Evolutionary conservation across 2,113 vertebrate species (phyloP).

Genomic region (Coreoperca whiteheadi): DNA sequence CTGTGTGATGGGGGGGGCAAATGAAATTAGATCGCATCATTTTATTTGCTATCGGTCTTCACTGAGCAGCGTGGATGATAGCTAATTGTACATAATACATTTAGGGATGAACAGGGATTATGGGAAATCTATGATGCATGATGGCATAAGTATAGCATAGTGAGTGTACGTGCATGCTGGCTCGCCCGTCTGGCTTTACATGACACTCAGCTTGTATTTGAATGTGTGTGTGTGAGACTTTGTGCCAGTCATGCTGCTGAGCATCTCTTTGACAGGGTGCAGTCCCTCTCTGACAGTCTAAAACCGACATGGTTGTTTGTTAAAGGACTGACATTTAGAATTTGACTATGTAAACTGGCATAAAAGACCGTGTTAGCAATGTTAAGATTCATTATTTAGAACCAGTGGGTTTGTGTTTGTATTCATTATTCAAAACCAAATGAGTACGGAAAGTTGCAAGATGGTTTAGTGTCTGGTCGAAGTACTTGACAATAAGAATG

Average conservation of each 20-base stretch:
- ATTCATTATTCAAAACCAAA: conserved; percentile 51
- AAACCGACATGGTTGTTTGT: conserved; percentile 13
- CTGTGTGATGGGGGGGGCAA: conserved; percentile 17
- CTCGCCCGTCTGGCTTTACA: conserved; percentile 9
- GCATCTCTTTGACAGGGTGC: conserved; percentile 10
- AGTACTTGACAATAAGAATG: background rate
- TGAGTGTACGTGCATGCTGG: conserved; percentile 29
- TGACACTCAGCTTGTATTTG: conserved; percentile 20
- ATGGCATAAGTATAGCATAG: conserved; percentile 49
- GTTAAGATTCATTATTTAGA: conserved; percentile 59
- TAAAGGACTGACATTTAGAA: conserved; percentile 22
- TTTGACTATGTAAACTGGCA: conserved; percentile 45
- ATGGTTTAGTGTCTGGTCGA: conserved; percentile 1
- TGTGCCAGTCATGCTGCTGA: conserved; percentile 23
- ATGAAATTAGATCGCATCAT: conserved; percentile 63
- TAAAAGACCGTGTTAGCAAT: conserved; percentile 39
- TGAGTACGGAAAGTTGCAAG: conserved; percentile 1
- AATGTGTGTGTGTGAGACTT: background rate
- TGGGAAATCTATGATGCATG: conserved; percentile 60
- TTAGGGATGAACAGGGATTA: conserved; percentile 49
- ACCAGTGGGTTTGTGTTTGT: background rate
- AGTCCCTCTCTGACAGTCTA: conserved; percentile 11
- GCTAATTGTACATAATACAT: conserved; percentile 70
- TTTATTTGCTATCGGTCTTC: conserved; percentile 58
- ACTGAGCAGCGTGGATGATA: conserved; percentile 41